phyloP scores from a whole-genome alignment of 2,797 vertebrate species.

The Schizopygopsis pylzovi region DNA sequence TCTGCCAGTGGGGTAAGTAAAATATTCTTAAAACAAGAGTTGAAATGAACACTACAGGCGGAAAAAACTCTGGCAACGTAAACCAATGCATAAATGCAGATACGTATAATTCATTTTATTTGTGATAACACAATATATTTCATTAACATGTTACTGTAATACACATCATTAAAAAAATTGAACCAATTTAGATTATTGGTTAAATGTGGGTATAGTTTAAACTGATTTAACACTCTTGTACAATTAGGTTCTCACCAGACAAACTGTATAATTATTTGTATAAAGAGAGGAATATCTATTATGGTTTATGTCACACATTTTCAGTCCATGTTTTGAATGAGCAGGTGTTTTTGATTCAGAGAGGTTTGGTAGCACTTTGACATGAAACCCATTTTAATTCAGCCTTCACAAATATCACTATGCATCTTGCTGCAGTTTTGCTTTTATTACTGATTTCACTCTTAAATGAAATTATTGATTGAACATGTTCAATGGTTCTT shows the following conservation, averaged over 20 bases:
- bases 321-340: background rate
- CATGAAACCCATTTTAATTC: background rate
- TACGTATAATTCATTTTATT: background rate
- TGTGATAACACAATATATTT: background rate
- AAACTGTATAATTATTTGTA: background rate
- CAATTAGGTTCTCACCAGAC: background rate
- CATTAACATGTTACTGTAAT: background rate
- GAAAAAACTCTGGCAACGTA: too few relatives aligned
- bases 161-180: too few relatives aligned
- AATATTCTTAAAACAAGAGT: too few relatives aligned
- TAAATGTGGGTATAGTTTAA: background rate
- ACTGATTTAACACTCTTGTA: background rate
- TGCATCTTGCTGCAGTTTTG: background rate
- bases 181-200: background rate
- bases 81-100: background rate
- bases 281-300: background rate
- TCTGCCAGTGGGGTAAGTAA: too few relatives aligned
- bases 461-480: background rate
- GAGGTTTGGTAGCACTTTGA: background rate
- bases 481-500: background rate
- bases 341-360: background rate
- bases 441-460: background rate
- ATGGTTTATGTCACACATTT: background rate
- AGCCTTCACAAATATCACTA: background rate
- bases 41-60: too few relatives aligned